phyloP scores from a whole-genome alignment of 1,140 invertebrate species.

The Zaprionus gabonicus region DNA sequence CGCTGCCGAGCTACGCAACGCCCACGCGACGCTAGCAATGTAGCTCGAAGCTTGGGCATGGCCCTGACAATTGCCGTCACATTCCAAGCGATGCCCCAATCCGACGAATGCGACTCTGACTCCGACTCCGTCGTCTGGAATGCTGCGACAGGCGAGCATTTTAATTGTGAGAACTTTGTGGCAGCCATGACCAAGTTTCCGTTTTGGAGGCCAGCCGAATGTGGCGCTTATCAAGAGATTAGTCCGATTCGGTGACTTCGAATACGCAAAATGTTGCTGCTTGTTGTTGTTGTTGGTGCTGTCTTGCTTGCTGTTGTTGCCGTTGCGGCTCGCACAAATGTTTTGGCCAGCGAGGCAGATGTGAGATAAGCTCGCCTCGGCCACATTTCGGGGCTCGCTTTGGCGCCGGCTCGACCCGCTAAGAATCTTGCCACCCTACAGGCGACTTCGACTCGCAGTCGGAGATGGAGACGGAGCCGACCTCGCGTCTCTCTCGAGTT shows the following conservation, averaged over 20 bases:
- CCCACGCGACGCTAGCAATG: constrained; percentile 45
- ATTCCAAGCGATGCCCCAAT: constrained; percentile 60
- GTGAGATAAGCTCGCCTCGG: constrained; percentile 34
- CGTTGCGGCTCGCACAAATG: constrained; percentile 36
- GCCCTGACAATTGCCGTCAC: constrained; percentile 61
- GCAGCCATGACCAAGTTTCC: constrained; percentile 66
- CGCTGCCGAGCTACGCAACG: constrained; percentile 76
- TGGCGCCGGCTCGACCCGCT: constrained; percentile 58
- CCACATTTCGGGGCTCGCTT: constrained; percentile 51
- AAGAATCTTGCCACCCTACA: constrained; percentile 77
- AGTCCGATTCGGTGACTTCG: constrained; percentile 61
- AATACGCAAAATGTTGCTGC: constrained; percentile 40
- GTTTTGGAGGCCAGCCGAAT: constrained; percentile 46
- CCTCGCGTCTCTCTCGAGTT: constrained; percentile 20
- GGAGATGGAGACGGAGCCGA: not conserved
- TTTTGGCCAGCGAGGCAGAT: constrained; percentile 47
- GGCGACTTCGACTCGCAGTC: constrained; percentile 38
- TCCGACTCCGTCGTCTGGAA: constrained; percentile 27
- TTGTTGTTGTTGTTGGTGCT: constrained; percentile 12
- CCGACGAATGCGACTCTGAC: constrained; percentile 22
- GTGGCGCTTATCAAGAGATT: constrained; percentile 58
- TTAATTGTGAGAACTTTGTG: constrained; percentile 76
- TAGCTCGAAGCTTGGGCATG: constrained; percentile 13
- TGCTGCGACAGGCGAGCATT: constrained; percentile 60
- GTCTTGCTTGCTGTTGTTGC: constrained; percentile 27